Conservation (phyloP, 2,888 invertebrate species). For the Leucozona laternaria region DNA sequence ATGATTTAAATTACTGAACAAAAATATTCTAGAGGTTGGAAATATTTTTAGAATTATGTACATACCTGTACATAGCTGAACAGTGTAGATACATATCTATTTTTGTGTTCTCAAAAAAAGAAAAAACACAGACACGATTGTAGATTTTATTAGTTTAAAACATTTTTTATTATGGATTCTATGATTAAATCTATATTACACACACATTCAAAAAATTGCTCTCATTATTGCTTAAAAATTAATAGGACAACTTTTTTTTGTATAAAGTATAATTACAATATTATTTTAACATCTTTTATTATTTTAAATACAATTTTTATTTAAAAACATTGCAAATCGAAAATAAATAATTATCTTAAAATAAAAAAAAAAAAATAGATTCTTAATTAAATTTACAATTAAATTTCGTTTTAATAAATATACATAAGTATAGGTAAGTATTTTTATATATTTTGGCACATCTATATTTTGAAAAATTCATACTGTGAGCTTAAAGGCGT, state of each 20-base stretch:
- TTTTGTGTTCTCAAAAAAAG: not conserved
- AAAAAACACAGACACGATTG: not conserved
- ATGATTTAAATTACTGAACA: not conserved
- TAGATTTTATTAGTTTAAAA: conserved; percentile 8
- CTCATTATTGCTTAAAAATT: conserved; percentile 58
- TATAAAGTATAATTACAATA: not conserved
- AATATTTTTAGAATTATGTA: not conserved
- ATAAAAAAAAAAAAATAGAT: not conserved
- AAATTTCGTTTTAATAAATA: not conserved
- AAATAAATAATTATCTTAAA: conserved; percentile 24
- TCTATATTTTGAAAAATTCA: conserved; percentile 34
- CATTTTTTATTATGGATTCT: conserved; percentile 3
- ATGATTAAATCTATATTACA: conserved; percentile 63
- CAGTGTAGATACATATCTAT: too few species aligned
- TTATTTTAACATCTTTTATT: not conserved
- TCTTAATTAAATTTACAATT: conserved; percentile 13
- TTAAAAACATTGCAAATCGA: not conserved
- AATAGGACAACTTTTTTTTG: conserved; percentile 57
- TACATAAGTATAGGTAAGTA: conserved; percentile 8
- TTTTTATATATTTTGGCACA: conserved; percentile 66
- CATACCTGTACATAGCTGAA: too few species aligned
- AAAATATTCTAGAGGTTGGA: not conserved
- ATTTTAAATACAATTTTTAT: not conserved
- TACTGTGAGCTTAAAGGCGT: conserved; percentile 2
- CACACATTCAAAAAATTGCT: conserved; percentile 53